Evolutionary conservation across 2,888 invertebrate species (phyloP).

Genomic region (Mesoligia furuncula): DNA sequence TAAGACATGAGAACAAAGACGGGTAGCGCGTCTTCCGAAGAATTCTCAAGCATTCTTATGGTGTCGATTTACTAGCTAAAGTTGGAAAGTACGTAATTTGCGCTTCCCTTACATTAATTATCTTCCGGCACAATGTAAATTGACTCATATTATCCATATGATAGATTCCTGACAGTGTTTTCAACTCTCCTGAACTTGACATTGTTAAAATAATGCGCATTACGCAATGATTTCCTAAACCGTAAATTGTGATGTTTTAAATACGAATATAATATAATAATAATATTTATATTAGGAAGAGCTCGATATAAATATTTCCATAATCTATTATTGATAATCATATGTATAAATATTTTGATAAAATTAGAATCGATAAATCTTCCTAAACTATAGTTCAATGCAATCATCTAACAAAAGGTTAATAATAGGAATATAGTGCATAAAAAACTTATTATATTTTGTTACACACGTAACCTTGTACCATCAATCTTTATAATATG

Average conservation of each 20-base stretch:
- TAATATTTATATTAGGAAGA: background rate
- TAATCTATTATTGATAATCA: slow-evolving; percentile 13
- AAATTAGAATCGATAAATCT: slow-evolving; percentile 33
- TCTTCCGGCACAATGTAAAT: background rate
- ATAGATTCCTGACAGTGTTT: background rate
- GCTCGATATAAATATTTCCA: background rate
- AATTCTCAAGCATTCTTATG: slow-evolving; percentile 25
- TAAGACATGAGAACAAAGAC: slow-evolving; percentile 20
- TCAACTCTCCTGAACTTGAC: background rate
- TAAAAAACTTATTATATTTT: slow-evolving; percentile 45
- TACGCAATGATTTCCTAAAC: background rate
- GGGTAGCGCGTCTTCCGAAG: slow-evolving; percentile 1
- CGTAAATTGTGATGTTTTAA: background rate
- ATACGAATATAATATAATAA: background rate
- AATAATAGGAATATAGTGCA: slow-evolving; percentile 29
- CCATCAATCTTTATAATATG: slow-evolving; percentile 33
- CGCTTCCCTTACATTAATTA: background rate
- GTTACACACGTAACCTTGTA: slow-evolving; percentile 37
- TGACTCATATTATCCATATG: background rate
- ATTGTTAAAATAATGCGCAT: background rate
- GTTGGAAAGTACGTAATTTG: background rate
- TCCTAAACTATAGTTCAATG: slow-evolving; percentile 33
- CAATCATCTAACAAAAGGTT: slow-evolving; percentile 55
- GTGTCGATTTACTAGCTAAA: background rate
- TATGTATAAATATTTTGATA: slow-evolving; percentile 20